Percentiles rank a stretch among this genome's conserved stretches.
These are phyloP conservation scores for Harpalus rufipes DNA, from an alignment of 2,888 invertebrate genomes.

Conservation along the genomic window DNA sequence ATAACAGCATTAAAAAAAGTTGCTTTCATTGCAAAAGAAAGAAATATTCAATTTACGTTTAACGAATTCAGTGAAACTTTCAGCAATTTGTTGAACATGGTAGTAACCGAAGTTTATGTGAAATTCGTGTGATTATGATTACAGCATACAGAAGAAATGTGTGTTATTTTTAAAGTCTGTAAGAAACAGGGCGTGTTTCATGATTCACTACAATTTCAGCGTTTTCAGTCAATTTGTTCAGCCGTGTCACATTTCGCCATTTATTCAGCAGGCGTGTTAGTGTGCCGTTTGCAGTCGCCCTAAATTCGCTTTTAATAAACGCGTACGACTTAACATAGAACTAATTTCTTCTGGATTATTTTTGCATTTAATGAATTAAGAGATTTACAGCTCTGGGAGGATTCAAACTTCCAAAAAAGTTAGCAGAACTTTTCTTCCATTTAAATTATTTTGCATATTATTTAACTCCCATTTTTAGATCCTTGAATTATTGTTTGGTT, in stretches of 20 bases:
- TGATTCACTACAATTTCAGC: conserved; percentile 28
- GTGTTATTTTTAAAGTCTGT: conserved; percentile 34
- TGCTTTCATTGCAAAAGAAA: too few species aligned
- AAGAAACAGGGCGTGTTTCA: conserved; percentile 34
- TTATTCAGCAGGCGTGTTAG: conserved; percentile 20
- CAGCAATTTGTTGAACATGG: neutral
- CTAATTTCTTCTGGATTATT: conserved; percentile 61
- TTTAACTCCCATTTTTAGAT: conserved; percentile 37
- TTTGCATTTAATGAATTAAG: conserved; percentile 65
- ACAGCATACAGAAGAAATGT: neutral
- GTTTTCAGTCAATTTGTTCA: conserved; percentile 32
- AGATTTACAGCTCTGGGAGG: conserved; percentile 46
- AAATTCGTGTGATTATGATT: conserved; percentile 19
- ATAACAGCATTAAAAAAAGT: neutral
- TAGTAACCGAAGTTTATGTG: conserved; percentile 11
- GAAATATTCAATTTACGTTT: neutral
- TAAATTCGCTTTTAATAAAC: conserved; percentile 65
- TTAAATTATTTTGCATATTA: conserved; percentile 57
- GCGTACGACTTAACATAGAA: conserved; percentile 62
- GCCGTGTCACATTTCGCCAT: conserved; percentile 23
- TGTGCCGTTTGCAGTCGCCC: conserved; percentile 4
- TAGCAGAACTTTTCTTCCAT: conserved; percentile 16
- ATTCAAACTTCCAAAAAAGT: conserved; percentile 9
- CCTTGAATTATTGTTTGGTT: conserved; percentile 17
- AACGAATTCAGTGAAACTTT: neutral